Evolutionary conservation across 2,113 vertebrate species (phyloP).

Genomic region (Proterorhinus semilunaris): DNA sequence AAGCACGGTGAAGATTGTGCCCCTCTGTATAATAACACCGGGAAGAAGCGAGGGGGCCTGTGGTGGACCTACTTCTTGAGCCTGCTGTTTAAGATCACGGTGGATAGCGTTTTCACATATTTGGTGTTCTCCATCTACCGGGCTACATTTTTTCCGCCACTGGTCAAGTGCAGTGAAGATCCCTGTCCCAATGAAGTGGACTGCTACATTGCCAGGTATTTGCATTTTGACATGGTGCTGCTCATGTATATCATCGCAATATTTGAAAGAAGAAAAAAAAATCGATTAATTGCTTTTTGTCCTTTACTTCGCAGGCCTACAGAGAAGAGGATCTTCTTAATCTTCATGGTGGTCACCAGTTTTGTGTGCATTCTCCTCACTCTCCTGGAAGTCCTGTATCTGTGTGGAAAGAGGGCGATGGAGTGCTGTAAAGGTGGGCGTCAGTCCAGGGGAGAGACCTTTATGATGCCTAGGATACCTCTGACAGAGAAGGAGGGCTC

Average conservation of each 20-base stretch:
- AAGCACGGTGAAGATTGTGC: conserved; percentile 46
- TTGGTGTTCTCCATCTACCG: conserved; percentile 83
- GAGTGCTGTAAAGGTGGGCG: conserved; percentile 49
- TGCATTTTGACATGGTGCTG: background rate
- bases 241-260: too few species aligned
- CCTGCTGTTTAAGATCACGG: conserved; percentile 81
- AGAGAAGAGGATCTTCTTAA: conserved; percentile 89
- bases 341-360: conserved; percentile 87
- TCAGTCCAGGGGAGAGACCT: background rate
- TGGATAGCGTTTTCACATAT: conserved; percentile 83
- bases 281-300: background rate
- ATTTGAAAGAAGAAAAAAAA: too few species aligned
- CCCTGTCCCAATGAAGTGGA: conserved; percentile 89
- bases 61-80: conserved; percentile 94
- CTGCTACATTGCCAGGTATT: conserved; percentile 84
- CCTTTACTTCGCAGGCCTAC: conserved; percentile 74
- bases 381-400: conserved; percentile 81
- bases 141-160: conserved; percentile 77
- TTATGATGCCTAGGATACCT: conserved; percentile 35
- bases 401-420: conserved; percentile 80
- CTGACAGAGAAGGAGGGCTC: conserved; percentile 35
- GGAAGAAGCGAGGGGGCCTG: conserved; percentile 87
- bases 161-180: conserved; percentile 80
- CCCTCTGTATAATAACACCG: conserved; percentile 71
- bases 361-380: conserved; percentile 83